A percentile compares a stretch with the other conserved stretches of the same genome.
Evolutionary conservation across 1,140 invertebrate genomes (phyloP).

Genomic region (Orussus abietinus): DNA sequence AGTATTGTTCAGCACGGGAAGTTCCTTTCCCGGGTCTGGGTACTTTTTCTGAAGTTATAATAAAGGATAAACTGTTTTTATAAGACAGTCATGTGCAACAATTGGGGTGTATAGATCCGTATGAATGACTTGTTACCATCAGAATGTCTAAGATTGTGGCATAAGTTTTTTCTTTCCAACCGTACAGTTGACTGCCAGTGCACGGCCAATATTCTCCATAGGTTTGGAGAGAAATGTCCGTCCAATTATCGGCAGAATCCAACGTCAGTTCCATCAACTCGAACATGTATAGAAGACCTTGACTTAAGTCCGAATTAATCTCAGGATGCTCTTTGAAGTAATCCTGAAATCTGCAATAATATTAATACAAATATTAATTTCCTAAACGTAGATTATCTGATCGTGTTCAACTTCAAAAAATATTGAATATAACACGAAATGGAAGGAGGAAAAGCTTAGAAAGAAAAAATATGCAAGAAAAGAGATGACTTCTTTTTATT

Average conservation of each 20-base stretch:
- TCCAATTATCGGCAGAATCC: slow-evolving; percentile 60
- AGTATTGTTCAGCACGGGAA: slow-evolving; percentile 37
- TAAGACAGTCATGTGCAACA: background rate
- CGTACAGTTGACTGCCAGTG: slow-evolving; percentile 56
- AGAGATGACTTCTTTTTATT: slow-evolving; percentile 4
- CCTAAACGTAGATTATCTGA: no score
- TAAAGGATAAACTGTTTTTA: background rate
- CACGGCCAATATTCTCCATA: slow-evolving; percentile 57
- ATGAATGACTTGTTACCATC: slow-evolving; percentile 43
- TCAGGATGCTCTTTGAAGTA: slow-evolving; percentile 27
- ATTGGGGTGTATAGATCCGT: background rate
- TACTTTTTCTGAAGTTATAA: slow-evolving; percentile 33
- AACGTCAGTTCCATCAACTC: slow-evolving; percentile 55
- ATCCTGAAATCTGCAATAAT: slow-evolving; percentile 37
- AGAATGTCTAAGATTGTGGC: slow-evolving; percentile 58
- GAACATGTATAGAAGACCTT: slow-evolving; percentile 55
- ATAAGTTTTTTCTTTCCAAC: slow-evolving; percentile 63
- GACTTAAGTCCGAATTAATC: slow-evolving; percentile 32
- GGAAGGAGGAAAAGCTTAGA: no score
- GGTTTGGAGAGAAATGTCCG: slow-evolving; percentile 57
- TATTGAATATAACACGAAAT: no score
- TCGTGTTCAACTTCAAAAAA: no score
- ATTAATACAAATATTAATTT: background rate
- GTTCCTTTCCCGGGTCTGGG: slow-evolving; percentile 22
- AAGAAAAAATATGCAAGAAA: background rate